Conservation (phyloP, 2,113 vertebrate genomes). For the Cephalopterus ornatus region DNA sequence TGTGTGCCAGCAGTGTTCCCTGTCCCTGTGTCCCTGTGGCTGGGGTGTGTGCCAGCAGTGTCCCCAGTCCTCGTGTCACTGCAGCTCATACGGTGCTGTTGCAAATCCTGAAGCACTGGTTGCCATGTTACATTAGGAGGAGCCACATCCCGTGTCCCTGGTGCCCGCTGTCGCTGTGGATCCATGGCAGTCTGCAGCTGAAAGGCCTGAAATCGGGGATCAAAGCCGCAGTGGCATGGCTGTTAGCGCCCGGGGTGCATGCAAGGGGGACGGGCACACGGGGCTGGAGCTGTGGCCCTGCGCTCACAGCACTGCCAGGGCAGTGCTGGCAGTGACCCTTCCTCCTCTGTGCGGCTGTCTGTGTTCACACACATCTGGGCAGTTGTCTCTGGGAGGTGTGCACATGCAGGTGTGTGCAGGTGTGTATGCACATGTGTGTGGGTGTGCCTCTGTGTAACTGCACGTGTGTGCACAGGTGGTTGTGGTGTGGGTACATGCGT, state of each 20-base stretch:
- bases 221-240: fast-evolving
- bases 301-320: background rate
- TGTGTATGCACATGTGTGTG: fast-evolving
- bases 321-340: background rate
- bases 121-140: constrained; percentile 20
- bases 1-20: background rate
- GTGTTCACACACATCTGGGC: background rate
- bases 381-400: background rate
- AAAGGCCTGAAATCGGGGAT: background rate
- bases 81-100: background rate
- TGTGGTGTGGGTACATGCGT: background rate
- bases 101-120: background rate
- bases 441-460: background rate
- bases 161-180: background rate
- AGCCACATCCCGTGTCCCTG: background rate
- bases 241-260: background rate
- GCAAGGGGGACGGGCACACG: fast-evolving
- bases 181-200: background rate
- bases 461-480: too few relatives aligned
- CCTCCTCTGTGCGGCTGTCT: too few relatives aligned
- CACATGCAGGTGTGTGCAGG: background rate
- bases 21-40: background rate
- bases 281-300: background rate
- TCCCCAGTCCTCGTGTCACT: background rate
- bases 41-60: background rate